Percentiles rank a stretch among this genome's conserved stretches.
These are phyloP conservation scores for Allobates femoralis DNA, from an alignment of 2,797 vertebrate genomes.

Conservation along the genomic window DNA sequence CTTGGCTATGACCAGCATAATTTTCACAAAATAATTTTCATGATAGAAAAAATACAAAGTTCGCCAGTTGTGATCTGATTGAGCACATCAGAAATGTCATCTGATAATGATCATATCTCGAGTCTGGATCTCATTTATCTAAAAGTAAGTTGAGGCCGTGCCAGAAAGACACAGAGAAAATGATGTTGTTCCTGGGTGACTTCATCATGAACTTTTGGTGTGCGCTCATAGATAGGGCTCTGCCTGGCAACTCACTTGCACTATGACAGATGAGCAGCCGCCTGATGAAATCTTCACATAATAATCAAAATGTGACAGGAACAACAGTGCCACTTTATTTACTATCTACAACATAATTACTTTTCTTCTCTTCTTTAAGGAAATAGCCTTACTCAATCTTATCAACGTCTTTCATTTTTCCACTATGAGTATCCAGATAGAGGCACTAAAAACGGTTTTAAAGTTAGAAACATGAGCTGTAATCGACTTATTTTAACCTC, in stretches of 20 bases:
- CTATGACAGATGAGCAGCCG: constrained; percentile 7
- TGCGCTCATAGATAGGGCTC: background rate
- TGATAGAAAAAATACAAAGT: background rate
- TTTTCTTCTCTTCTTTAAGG: constrained; percentile 20
- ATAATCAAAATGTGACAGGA: constrained; percentile 23
- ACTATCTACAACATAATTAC: constrained; percentile 35
- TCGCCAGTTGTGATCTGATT: background rate
- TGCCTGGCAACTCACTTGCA: background rate
- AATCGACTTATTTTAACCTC: no score
- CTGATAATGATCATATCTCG: background rate
- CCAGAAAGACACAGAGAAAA: background rate
- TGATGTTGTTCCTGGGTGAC: background rate
- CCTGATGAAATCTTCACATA: constrained; percentile 19
- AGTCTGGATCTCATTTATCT: background rate
- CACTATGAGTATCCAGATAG: background rate
- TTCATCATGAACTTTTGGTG: background rate
- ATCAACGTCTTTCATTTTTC: background rate
- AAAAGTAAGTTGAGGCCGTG: background rate
- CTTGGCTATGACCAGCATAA: background rate
- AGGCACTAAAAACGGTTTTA: background rate
- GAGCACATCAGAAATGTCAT: background rate
- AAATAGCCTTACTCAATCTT: constrained; percentile 23
- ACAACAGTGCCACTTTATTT: constrained; percentile 9
- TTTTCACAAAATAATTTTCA: background rate
- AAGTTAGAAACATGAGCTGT: background rate